Evolutionary conservation across 2,797 vertebrate genomes (phyloP).

Genomic region (Alfaro cultratus): DNA sequence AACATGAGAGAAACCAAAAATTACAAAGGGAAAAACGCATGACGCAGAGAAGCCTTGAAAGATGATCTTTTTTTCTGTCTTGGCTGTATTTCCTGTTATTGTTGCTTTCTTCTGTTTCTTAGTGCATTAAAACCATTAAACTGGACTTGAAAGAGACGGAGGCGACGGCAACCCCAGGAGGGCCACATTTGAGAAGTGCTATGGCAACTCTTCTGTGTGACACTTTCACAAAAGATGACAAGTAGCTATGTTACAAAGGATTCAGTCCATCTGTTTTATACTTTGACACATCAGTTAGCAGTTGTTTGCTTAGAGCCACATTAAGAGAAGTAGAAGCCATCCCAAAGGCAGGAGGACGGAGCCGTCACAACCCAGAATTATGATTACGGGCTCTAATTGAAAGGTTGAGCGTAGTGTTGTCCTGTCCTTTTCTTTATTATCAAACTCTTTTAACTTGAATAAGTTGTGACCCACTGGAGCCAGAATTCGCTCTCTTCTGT

Average conservation of each 20-base stretch:
- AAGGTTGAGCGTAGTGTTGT: conserved; percentile 62
- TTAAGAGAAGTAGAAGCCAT: conserved; percentile 61
- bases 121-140: conserved; percentile 71
- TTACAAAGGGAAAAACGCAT: conserved; percentile 76
- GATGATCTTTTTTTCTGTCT: conserved; percentile 64
- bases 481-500: conserved; percentile 53
- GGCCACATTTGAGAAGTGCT: conserved; percentile 55
- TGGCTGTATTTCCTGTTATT: conserved; percentile 78
- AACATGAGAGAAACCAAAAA: conserved; percentile 84
- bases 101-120: conserved; percentile 72
- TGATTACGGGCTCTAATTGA: conserved; percentile 74
- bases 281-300: conserved; percentile 46
- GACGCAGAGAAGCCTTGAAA: conserved; percentile 77
- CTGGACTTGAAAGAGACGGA: conserved; percentile 59
- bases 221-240: conserved; percentile 55
- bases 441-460: conserved; percentile 56
- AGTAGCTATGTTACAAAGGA: conserved; percentile 51
- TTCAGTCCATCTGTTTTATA: conserved; percentile 61
- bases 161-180: conserved; percentile 49
- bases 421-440: conserved; percentile 44
- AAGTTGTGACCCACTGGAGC: conserved; percentile 50
- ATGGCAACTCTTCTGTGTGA: conserved; percentile 58
- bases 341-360: conserved; percentile 64
- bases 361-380: conserved; percentile 62
- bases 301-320: conserved; percentile 59